phyloP scores from a whole-genome alignment of 2,113 vertebrate genomes.

The Sapajus apella region DNA sequence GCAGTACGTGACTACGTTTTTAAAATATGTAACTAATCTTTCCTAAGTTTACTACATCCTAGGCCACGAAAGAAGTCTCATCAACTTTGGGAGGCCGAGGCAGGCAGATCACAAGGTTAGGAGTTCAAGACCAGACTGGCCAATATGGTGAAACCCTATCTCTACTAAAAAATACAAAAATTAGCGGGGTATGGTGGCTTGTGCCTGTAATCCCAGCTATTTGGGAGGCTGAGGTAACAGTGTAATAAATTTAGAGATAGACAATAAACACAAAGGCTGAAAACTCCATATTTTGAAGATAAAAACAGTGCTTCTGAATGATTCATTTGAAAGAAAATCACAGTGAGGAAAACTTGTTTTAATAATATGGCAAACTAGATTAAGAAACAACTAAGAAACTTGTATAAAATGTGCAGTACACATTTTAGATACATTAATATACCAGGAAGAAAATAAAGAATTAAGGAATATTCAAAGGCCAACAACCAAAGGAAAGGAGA shows the following conservation, averaged over 20 bases:
- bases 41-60: background rate
- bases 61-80: background rate
- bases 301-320: background rate
- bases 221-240: background rate
- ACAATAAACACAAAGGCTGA: background rate
- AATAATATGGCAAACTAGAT: background rate
- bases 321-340: background rate
- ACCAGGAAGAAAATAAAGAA: background rate
- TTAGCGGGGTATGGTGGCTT: too few relatives aligned
- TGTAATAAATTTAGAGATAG: background rate
- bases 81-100: background rate
- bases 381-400: background rate
- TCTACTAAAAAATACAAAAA: too few relatives aligned
- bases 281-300: background rate
- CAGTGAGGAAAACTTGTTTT: background rate
- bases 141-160: too few relatives aligned
- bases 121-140: too few relatives aligned
- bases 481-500: background rate
- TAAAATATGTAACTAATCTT: background rate
- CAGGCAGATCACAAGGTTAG: too few relatives aligned
- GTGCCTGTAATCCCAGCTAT: too few relatives aligned
- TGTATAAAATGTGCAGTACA: background rate
- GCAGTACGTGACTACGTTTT: background rate
- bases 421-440: background rate
- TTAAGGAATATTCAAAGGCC: background rate